phyloP scores from a whole-genome alignment of 2,113 vertebrate genomes.

The Ictidomys tridecemlineatus region DNA sequence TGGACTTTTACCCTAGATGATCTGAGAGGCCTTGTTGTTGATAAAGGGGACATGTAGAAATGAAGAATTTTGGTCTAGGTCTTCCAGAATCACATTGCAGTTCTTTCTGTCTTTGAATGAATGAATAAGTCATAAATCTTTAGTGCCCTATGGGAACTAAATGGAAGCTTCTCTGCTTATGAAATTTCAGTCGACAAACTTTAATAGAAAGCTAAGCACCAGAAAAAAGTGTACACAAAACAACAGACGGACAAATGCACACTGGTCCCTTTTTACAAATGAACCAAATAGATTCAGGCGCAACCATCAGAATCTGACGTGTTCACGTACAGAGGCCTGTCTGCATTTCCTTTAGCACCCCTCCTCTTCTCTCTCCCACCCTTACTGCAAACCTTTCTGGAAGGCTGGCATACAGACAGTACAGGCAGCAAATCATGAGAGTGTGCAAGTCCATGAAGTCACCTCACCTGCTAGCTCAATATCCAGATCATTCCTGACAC shows the following conservation, averaged over 20 bases:
- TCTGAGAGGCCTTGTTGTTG: background rate
- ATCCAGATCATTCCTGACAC: background rate
- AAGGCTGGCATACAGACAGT: background rate
- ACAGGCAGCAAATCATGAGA: background rate
- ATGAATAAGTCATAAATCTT: slow-evolving; percentile 20
- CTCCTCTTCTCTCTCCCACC: background rate
- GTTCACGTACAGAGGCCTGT: background rate
- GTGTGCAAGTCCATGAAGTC: background rate
- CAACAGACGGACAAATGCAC: background rate
- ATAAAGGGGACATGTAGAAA: slow-evolving; percentile 6
- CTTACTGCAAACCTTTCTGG: background rate
- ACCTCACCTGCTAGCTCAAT: background rate
- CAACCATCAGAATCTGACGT: background rate
- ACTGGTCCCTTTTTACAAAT: background rate
- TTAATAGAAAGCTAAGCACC: background rate
- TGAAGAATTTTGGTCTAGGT: background rate
- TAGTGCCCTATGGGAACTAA: background rate
- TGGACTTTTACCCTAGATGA: background rate
- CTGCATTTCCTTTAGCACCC: background rate
- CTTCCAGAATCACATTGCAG: background rate
- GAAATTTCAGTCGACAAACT: background rate
- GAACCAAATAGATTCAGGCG: background rate
- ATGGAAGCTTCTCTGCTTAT: background rate
- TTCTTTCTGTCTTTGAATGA: background rate
- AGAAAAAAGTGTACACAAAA: background rate